Evolutionary conservation across 2,113 vertebrate genomes (phyloP), one percentile per base, ranked within the genome.

Genomic region (Gymnocephalus cernua): DNA sequence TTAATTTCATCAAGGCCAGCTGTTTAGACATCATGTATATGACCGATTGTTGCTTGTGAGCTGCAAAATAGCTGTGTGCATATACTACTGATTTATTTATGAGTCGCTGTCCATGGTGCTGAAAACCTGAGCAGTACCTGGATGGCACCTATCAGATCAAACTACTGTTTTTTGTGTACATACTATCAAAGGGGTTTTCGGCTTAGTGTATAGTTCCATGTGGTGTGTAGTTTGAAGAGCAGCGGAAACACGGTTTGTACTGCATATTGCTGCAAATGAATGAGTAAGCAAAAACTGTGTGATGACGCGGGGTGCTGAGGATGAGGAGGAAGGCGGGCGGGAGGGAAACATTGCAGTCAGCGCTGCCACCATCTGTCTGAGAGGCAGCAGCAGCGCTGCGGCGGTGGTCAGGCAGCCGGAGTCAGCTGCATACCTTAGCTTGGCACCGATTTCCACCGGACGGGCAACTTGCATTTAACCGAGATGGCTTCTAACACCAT

Each of bases 401-500:
- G 90, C 89, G 87, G 77, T 70, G 66, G 56, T 41, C 78, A 29
- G 69, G 56, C 80, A 19, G 72, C 79, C 66, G 63, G 54, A 54
- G 69, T 57, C 53, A 50, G 86, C 84, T 76, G 78, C 71, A 70
- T n/a, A 64, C 70, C 62, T 64, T 13, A 57, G 63, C 63, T 74
- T 72, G 84, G 75, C 85, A 86, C 72, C 71, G 44, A 27, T 48
- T 66, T 77, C 16, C 56, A 23, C 27, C 32, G 63, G 38, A 69
- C 80, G 68, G 57, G 75, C 56, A 79, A 75, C 59, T 44, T 72
- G 3, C 4, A 25, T n/a, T 68, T 10, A 18, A 48, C 66, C 38
- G 86, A 83, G 85, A 92, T 92, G 92, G 85, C 92, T 85, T 90
- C 95, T 69, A 63, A 88, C 93, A 93, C 87, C 92, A 88, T 92